Conservation (phyloP, 1,140 invertebrate species). For the Chironomus tepperi region DNA sequence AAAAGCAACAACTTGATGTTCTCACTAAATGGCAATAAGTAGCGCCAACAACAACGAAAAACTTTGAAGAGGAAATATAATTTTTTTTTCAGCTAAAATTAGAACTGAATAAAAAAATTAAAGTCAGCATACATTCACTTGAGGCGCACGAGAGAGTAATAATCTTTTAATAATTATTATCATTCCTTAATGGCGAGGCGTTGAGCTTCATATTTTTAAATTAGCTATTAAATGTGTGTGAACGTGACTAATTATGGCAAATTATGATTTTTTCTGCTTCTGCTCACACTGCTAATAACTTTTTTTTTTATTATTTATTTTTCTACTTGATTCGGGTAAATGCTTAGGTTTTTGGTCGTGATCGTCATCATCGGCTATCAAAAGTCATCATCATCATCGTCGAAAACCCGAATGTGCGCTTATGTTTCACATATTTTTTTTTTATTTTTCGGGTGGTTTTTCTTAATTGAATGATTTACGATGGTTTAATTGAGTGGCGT, state of each 20-base stretch:
- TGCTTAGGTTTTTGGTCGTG: not conserved
- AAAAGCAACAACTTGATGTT: no score
- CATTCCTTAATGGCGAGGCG: not conserved
- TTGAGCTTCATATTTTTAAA: slow-evolving; percentile 11
- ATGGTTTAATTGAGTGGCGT: slow-evolving; percentile 15
- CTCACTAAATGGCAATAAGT: no score
- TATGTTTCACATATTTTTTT: not conserved
- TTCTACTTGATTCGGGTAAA: not conserved
- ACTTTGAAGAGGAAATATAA: no score
- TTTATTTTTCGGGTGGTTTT: not conserved
- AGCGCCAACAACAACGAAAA: no score
- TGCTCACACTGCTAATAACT: not conserved
- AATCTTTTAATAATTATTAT: slow-evolving; percentile 19
- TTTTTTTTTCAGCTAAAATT: no score
- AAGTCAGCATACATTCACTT: no score
- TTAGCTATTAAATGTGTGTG: slow-evolving; percentile 19
- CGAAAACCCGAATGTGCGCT: not conserved
- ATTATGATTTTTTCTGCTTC: slow-evolving; percentile 15
- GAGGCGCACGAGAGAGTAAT: not conserved
- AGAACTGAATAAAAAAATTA: no score
- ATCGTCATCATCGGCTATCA: not conserved
- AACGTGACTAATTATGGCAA: slow-evolving; percentile 21
- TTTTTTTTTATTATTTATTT: not conserved
- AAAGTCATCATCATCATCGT: not conserved
- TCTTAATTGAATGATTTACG: slow-evolving; percentile 22